Conservation (phyloP, 2,797 vertebrate genomes). For the Phalloptychus januarius region DNA sequence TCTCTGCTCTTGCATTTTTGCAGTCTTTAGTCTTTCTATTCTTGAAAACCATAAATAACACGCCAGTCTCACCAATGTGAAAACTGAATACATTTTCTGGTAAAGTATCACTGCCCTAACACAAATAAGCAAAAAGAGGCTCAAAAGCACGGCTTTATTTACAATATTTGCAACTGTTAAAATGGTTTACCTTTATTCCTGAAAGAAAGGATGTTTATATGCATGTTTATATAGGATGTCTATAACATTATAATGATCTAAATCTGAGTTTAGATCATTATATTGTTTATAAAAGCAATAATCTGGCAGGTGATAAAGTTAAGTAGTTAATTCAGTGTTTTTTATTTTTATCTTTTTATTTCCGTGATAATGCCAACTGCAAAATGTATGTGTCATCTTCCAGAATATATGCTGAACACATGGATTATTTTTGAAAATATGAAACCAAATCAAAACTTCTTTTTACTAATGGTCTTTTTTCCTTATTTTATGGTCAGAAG, state of each 20-base stretch:
- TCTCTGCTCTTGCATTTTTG: constrained; percentile 35
- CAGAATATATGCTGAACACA: too few relatives aligned
- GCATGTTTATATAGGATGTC: neutral
- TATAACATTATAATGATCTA: too few relatives aligned
- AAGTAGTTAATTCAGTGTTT: neutral
- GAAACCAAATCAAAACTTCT: neutral
- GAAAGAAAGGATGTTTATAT: neutral
- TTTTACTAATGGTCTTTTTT: neutral
- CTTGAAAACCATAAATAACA: neutral
- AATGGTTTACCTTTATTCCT: neutral
- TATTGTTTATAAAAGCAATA: neutral
- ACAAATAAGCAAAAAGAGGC: neutral
- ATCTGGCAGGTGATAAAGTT: neutral
- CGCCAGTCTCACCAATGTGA: neutral
- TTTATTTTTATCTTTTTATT: neutral
- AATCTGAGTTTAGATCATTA: neutral
- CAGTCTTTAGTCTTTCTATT: constrained; percentile 14
- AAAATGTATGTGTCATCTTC: too few relatives aligned
- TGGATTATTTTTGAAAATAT: too few relatives aligned
- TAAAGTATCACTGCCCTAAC: neutral
- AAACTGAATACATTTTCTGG: neutral
- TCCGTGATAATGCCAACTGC: too few relatives aligned
- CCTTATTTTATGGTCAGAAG: neutral
- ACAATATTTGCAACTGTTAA: neutral
- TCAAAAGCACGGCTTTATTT: neutral